Conservation (phyloP, 2,113 vertebrate genomes). For the Ifrita kowaldi region DNA sequence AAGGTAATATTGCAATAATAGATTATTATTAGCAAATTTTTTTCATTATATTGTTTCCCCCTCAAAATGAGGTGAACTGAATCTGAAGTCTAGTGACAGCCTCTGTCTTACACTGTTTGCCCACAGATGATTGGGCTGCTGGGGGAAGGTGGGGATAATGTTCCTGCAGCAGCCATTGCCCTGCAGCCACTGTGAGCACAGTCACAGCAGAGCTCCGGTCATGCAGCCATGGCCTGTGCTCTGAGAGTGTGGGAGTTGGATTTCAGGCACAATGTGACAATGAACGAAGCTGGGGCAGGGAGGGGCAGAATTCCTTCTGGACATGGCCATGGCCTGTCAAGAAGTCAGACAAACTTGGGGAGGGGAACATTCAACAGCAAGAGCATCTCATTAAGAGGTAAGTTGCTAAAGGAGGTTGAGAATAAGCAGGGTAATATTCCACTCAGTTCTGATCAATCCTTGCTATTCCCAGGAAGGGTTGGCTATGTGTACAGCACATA, state of each 20-base stretch:
- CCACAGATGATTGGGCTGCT: background rate
- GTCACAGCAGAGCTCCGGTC: background rate
- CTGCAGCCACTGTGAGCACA: background rate
- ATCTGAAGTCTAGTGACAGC: background rate
- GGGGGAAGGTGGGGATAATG: background rate
- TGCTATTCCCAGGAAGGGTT: background rate
- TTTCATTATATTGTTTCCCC: background rate
- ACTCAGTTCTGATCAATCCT: background rate
- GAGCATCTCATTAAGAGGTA: background rate
- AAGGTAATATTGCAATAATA: background rate
- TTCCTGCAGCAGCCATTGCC: background rate
- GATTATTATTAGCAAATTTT: background rate
- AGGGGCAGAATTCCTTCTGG: background rate
- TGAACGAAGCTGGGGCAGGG: too few species aligned
- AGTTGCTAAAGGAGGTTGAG: background rate
- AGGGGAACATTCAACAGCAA: background rate
- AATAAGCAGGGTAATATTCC: background rate
- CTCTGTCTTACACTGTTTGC: background rate
- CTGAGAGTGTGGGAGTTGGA: background rate
- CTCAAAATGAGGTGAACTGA: background rate
- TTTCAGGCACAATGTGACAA: background rate
- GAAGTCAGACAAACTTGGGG: background rate
- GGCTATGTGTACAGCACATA: background rate
- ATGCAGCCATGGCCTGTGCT: background rate
- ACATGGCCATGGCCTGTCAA: background rate